A percentile compares a stretch with the other conserved stretches of the same genome.
Conservation (phyloP, 2,797 vertebrate genomes). For the Muscicapa comitata region DNA sequence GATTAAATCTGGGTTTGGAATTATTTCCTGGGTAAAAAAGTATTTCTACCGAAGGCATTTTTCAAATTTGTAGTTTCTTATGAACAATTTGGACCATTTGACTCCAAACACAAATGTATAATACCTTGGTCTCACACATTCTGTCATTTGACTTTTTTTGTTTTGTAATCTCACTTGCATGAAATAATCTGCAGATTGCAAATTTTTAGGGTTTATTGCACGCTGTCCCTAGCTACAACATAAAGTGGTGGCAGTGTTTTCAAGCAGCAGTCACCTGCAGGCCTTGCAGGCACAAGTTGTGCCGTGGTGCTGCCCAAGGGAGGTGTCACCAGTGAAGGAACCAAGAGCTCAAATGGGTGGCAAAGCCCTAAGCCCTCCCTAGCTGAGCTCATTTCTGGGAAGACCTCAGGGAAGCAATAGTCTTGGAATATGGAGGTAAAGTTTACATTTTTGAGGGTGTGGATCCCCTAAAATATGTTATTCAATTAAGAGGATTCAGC, state of each 20-base stretch:
- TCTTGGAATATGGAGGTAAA: neutral
- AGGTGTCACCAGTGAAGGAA: neutral
- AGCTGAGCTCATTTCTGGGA: neutral
- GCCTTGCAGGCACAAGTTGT: neutral
- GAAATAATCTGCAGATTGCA: rapidly evolving
- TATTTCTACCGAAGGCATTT: neutral
- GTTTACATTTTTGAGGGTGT: neutral
- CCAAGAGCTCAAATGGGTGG: neutral
- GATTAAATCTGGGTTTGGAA: neutral
- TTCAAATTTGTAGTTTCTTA: neutral
- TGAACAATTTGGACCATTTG: neutral
- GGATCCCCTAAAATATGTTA: neutral
- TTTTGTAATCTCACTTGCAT: neutral
- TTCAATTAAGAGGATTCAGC: neutral
- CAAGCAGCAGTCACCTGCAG: neutral
- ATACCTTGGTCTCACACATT: neutral
- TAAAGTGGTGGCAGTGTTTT: neutral
- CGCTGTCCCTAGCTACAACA: neutral
- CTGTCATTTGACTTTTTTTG: neutral
- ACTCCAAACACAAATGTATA: neutral
- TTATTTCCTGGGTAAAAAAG: neutral
- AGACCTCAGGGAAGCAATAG: neutral
- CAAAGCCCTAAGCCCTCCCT: neutral
- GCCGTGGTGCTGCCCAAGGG: neutral
- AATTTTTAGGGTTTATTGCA: neutral